These are phyloP conservation scores for Eleutherodactylus coqui DNA, from an alignment of 2,797 vertebrate genomes.

Conservation along the genomic window DNA sequence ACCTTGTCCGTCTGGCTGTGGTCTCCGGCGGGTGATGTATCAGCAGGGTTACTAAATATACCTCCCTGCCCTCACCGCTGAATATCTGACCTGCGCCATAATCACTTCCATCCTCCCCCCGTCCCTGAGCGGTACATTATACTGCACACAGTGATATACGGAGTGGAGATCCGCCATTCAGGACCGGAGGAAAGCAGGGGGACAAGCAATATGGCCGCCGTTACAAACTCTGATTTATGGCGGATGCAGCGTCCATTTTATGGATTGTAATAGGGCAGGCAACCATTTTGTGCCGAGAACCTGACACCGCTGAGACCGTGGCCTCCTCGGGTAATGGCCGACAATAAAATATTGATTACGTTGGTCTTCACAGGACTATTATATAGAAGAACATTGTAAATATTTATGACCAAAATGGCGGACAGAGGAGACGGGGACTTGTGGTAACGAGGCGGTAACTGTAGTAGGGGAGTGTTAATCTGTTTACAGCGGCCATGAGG, in stretches of 20 bases:
- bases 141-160: too few species aligned
- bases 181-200: neutral
- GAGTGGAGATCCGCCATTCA: neutral
- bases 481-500: neutral
- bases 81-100: too few species aligned
- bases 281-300: neutral
- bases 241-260: neutral
- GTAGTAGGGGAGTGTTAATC: neutral
- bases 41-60: conserved; percentile 52
- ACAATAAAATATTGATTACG: neutral
- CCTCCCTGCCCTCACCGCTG: neutral
- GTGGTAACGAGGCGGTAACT: neutral
- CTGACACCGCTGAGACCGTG: neutral
- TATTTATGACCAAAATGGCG: neutral
- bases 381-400: neutral
- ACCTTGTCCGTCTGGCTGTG: conserved; percentile 44
- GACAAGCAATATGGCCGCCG: neutral
- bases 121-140: too few species aligned
- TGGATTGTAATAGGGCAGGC: neutral
- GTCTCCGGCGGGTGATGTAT: conserved; percentile 29
- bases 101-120: too few species aligned
- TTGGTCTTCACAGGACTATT: neutral
- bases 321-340: neutral
- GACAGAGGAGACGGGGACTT: neutral
- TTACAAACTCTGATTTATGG: neutral